Evolutionary conservation across 2,797 vertebrate genomes (phyloP).

Genomic region (Urosaurus nigricauda): DNA sequence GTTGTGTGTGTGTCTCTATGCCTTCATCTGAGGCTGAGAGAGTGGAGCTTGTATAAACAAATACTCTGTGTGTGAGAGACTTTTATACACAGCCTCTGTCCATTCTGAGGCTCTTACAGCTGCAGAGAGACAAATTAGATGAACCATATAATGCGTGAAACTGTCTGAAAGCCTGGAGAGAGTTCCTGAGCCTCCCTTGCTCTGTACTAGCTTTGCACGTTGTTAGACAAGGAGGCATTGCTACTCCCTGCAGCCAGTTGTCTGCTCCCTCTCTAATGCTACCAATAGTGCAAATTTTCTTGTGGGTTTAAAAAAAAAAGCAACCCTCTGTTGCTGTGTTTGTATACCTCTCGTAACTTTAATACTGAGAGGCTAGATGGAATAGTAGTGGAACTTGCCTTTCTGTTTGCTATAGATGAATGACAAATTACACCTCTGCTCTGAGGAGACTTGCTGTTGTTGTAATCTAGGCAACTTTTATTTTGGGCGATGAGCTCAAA

Average conservation of each 20-base stretch:
- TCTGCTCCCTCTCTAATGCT: background rate
- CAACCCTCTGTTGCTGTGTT: background rate
- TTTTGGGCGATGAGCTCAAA: constrained; percentile 1
- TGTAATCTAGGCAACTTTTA: background rate
- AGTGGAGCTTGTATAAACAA: background rate
- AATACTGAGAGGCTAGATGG: constrained; percentile 9
- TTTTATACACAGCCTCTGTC: background rate
- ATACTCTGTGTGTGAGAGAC: background rate
- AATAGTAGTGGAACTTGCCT: background rate
- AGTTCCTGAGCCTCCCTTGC: background rate
- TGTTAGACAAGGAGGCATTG: background rate
- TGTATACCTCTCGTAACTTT: constrained; percentile 16
- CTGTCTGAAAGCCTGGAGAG: background rate
- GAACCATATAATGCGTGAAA: background rate
- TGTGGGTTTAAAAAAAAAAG: background rate
- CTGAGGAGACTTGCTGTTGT: background rate
- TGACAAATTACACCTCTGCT: background rate
- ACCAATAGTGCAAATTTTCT: background rate
- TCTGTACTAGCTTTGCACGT: background rate
- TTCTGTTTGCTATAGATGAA: background rate
- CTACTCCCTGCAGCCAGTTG: background rate
- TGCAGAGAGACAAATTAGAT: background rate
- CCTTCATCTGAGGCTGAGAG: too few species aligned
- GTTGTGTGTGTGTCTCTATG: too few species aligned
- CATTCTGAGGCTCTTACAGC: background rate